These are phyloP conservation scores for Ascaphus truei DNA, from an alignment of 2,113 vertebrate genomes.

Conservation along the genomic window DNA sequence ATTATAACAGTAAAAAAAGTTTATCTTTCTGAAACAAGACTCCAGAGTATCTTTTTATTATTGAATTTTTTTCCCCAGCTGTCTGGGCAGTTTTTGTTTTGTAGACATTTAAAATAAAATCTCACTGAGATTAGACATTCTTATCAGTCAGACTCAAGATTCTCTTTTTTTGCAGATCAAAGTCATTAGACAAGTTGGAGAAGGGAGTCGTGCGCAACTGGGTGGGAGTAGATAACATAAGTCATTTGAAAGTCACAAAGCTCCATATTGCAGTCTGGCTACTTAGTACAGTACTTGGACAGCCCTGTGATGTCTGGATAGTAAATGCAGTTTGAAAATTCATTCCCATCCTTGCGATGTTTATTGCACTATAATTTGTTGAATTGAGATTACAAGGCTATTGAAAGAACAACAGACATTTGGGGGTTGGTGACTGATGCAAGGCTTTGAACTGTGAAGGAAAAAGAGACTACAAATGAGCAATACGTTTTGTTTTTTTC, in stretches of 20 bases:
- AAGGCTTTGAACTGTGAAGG: too few species aligned
- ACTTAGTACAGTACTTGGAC: too few species aligned
- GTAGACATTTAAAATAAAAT: slow-evolving; percentile 46
- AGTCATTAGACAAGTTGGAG: slow-evolving; percentile 31
- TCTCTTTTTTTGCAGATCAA: slow-evolving; percentile 41
- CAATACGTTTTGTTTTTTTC: too few species aligned
- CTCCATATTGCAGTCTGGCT: too few species aligned
- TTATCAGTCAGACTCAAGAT: slow-evolving; percentile 46
- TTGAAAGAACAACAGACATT: too few species aligned
- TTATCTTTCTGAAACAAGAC: slow-evolving; percentile 31
- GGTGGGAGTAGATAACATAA: slow-evolving; percentile 46
- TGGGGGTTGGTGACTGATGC: too few species aligned
- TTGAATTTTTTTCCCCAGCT: slow-evolving; percentile 25
- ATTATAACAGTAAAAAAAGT: slow-evolving; percentile 20
- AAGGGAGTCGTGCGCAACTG: slow-evolving; percentile 23
- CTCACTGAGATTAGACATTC: slow-evolving; percentile 53
- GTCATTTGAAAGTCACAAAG: background rate
- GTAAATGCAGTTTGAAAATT: too few species aligned
- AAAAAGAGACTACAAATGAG: too few species aligned
- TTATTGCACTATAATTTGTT: too few species aligned
- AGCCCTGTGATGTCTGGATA: too few species aligned
- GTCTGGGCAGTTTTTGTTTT: slow-evolving; percentile 40
- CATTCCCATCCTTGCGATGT: too few species aligned
- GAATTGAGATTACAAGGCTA: too few species aligned
- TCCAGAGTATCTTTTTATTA: slow-evolving; percentile 28